A percentile compares a stretch with the other conserved stretches of the same genome.
Conservation (phyloP, 2,113 vertebrate species). For the Marmota flaviventris region DNA sequence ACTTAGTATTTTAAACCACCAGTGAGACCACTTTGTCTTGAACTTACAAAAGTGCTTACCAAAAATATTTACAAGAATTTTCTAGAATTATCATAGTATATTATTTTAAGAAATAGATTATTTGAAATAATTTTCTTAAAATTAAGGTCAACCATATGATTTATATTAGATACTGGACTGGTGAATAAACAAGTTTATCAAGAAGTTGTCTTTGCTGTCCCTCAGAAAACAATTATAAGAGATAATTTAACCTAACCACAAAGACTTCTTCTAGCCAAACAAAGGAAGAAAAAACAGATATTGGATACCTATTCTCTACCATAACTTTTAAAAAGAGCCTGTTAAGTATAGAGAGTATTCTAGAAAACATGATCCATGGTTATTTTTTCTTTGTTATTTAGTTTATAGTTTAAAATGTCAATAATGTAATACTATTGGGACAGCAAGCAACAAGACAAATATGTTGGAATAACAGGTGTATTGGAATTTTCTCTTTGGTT, state of each 20-base stretch:
- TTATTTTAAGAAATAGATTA: constrained; percentile 10
- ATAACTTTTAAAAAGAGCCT: neutral
- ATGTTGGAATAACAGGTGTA: neutral
- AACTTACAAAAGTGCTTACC: constrained; percentile 25
- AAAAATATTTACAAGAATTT: neutral
- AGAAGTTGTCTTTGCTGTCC: constrained; percentile 20
- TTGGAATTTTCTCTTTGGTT: constrained; percentile 38
- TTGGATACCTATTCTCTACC: neutral
- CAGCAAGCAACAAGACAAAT: constrained; percentile 18
- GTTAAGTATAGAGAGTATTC: neutral
- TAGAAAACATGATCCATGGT: neutral
- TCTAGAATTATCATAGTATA: neutral
- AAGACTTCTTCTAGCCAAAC: neutral
- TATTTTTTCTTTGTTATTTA: constrained; percentile 41
- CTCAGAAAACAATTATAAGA: constrained; percentile 53
- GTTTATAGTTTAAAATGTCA: constrained; percentile 22
- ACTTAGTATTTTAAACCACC: constrained; percentile 19
- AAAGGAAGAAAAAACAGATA: neutral
- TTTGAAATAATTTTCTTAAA: constrained; percentile 57
- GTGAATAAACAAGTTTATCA: constrained; percentile 48
- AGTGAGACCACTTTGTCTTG: neutral
- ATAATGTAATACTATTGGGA: neutral
- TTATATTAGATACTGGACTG: neutral
- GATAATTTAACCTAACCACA: neutral
- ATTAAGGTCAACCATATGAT: neutral